Percentiles rank a stretch among this genome's conserved stretches.
Conservation (phyloP, 2,888 invertebrate genomes). For the Dimorphilus gyrociliatus region DNA sequence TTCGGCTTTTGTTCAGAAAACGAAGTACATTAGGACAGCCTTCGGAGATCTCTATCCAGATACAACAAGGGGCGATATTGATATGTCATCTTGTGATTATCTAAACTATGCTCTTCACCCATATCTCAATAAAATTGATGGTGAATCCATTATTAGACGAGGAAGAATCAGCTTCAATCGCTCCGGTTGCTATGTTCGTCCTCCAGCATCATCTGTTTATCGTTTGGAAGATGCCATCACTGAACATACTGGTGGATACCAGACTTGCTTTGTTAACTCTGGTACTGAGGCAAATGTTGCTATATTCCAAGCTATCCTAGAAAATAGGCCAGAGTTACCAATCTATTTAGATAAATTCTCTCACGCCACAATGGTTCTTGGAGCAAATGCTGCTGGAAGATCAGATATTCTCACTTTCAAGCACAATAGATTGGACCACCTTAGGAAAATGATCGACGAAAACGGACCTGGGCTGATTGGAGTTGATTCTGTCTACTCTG, state of each 20-base stretch:
- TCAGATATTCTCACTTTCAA: constrained; percentile 3
- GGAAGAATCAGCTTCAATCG: constrained; percentile 3
- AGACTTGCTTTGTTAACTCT: constrained; percentile 2
- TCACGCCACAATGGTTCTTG: constrained; percentile 2
- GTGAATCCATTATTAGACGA: not conserved
- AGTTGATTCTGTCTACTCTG: constrained; percentile 3
- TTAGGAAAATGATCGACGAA: constrained; percentile 3
- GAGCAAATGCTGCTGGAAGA: constrained; percentile 3
- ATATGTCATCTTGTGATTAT: constrained; percentile 4
- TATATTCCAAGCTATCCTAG: constrained; percentile 2
- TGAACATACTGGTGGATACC: constrained; percentile 1
- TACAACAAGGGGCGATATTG: constrained; percentile 1
- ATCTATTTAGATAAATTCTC: constrained; percentile 5
- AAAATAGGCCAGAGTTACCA: constrained; percentile 1
- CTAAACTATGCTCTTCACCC: constrained; percentile 2
- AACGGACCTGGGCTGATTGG: constrained; percentile 4
- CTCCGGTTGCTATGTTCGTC: constrained; percentile 2
- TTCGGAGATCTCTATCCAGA: too few species aligned
- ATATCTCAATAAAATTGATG: constrained; percentile 2
- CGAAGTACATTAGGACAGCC: too few species aligned
- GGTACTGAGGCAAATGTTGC: constrained; percentile 4
- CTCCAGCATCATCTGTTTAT: not conserved
- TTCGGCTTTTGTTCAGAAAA: too few species aligned
- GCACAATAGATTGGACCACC: constrained; percentile 3
- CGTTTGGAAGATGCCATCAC: constrained; percentile 1